Base-by-base conservation (phyloP, 2,113 vertebrate genomes). In the Herpetotheres cachinnans region DNA sequence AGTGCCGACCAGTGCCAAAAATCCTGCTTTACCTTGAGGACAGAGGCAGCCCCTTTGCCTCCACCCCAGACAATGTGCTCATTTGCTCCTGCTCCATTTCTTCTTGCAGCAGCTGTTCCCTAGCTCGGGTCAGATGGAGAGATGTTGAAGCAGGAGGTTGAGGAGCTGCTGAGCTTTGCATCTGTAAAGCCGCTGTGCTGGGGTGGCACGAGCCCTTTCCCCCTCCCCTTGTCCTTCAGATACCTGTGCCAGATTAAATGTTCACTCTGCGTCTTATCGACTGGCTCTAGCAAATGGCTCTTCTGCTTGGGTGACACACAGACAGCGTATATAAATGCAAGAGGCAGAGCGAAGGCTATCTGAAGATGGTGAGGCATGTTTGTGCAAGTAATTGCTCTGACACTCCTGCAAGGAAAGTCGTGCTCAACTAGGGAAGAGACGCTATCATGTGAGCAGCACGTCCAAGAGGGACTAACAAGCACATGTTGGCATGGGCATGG, bases 101-200 rank as follows among this genome's bases (percentile, higher is more conserved):
- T 80, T 81, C 63, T 69, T 73, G 36, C 20, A 55, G 55, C 44
- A 87, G 69, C 69, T 44, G 47, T 22, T 95, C 24, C 36, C 42
- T 59, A 32, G 16, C 44, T 88, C 2, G 1, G 40, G 16, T 52
- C 20, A 16, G 58, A 44, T 2, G 11, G 62, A 54, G 40, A 55
- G n/a, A 50, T 18, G 24, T 63, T 70, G 47, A 49, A 74, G 27
- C 0, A 2, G 21, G 78, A 79, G 8, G 61, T n/a, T 40, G 44
- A 91, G 66, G 52, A 82, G 42, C 61, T 9, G 14, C 72, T 67
- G 74, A 84, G 78, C 38, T 87, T 56, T 69, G 16, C 42, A 11
- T 24, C 58, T 63, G 61, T 6, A 61, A 88, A 91, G 36, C 42
- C 2, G 1, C 32, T 1, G 1, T 0, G 0, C 42, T 19, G 42